A percentile compares a stretch with the other conserved stretches of the same genome.
Conservation (phyloP, 2,113 vertebrate species). For the Ciconia maguari region DNA sequence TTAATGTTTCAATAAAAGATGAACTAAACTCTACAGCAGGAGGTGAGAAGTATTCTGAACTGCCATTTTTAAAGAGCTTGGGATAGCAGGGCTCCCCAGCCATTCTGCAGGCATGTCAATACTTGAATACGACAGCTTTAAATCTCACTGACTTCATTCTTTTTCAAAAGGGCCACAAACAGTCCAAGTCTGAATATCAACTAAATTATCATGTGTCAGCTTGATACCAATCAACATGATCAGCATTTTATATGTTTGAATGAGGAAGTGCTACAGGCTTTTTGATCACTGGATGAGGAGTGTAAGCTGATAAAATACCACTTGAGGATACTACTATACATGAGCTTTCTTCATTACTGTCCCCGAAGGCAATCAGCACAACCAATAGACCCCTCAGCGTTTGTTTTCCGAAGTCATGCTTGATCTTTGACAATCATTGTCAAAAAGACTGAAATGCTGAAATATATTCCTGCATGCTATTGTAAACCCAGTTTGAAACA, state of each 20-base stretch:
- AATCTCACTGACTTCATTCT: neutral
- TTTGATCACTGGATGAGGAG: neutral
- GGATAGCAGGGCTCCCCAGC: neutral
- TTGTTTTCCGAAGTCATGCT: neutral
- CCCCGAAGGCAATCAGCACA: neutral
- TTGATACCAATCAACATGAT: neutral
- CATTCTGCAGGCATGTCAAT: neutral
- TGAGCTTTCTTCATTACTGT: neutral
- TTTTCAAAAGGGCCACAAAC: neutral
- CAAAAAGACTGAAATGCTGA: neutral
- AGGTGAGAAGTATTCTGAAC: neutral
- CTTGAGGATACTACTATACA: neutral
- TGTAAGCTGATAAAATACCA: neutral
- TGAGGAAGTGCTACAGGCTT: neutral
- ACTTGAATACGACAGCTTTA: neutral
- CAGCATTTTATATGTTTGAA: neutral
- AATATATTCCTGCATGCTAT: neutral
- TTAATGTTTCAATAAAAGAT: neutral
- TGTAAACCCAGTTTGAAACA: neutral
- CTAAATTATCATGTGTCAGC: neutral
- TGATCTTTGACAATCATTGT: neutral
- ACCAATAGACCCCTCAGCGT: neutral
- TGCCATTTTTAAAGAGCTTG: neutral
- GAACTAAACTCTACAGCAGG: neutral
- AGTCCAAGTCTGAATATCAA: neutral